Evolutionary conservation across 2,113 vertebrate species (phyloP).

Genomic region (Erpornis zantholeuca): DNA sequence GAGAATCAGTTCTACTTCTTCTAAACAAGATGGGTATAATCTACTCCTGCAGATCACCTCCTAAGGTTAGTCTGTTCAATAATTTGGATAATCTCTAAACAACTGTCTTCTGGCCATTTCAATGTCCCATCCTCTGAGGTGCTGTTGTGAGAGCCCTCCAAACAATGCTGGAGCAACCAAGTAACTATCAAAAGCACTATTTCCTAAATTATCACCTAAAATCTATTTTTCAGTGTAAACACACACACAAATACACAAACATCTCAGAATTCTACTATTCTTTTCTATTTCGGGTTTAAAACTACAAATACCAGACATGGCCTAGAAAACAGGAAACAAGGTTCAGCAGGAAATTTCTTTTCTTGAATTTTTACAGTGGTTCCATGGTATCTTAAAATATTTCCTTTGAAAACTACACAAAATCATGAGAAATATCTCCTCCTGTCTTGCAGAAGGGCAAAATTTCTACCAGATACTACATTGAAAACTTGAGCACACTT

Average conservation of each 20-base stretch:
- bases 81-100: not conserved
- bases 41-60: not conserved
- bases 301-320: not conserved
- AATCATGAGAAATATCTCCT: not conserved
- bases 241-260: not conserved
- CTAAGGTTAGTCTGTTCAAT: not conserved
- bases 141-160: not conserved
- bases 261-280: not conserved
- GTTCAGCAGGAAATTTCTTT: constrained; percentile 70
- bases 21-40: not conserved
- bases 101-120: not conserved
- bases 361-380: not conserved
- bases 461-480: constrained; percentile 16
- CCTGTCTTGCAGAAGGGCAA: not conserved
- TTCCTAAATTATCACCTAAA: not conserved
- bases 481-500: not conserved
- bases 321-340: constrained; percentile 60
- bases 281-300: constrained; percentile 17
- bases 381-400: not conserved
- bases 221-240: constrained; percentile 1
- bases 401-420: constrained; percentile 10
- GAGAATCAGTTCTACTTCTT: not conserved
- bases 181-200: not conserved
- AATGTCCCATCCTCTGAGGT: not conserved
- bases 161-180: not conserved